Conservation (phyloP, 1,140 invertebrate species). For the Bombus balteatus region DNA sequence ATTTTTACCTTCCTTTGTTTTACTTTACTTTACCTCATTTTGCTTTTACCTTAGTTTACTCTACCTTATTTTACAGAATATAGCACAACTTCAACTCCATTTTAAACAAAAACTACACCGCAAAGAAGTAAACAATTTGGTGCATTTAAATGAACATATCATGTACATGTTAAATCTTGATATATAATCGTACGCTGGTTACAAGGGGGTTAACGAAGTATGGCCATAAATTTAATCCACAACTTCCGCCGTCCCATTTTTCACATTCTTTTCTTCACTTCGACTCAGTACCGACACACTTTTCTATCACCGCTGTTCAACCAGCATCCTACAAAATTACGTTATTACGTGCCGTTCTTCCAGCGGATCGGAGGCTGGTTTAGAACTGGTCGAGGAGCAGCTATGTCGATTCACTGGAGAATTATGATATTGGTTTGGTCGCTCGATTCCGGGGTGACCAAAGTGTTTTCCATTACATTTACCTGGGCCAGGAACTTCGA, state of each 20-base stretch:
- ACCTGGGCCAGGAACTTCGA: slow-evolving; percentile 43
- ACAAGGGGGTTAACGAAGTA: background rate
- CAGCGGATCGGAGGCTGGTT: background rate
- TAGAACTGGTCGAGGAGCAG: background rate
- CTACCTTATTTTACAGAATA: background rate
- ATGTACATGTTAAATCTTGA: no score
- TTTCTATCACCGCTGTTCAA: background rate
- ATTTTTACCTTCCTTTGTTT: background rate
- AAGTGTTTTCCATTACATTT: slow-evolving; percentile 64
- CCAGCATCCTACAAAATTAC: background rate
- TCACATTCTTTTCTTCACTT: background rate
- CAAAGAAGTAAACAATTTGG: background rate
- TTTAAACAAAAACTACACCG: no score
- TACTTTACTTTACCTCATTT: background rate
- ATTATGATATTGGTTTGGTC: slow-evolving; percentile 37
- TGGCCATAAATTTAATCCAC: background rate
- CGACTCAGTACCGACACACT: background rate
- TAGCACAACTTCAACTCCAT: no score
- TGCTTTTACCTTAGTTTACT: background rate
- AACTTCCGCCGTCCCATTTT: background rate
- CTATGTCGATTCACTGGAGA: slow-evolving; percentile 17
- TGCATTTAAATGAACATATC: background rate
- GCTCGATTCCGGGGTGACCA: slow-evolving; percentile 17
- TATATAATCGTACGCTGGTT: no score
- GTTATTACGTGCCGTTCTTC: slow-evolving; percentile 25